Evolutionary conservation across 2,113 vertebrate genomes (phyloP), one percentile per base, ranked within the genome.

Genomic region (Macroglossus sobrinus): DNA sequence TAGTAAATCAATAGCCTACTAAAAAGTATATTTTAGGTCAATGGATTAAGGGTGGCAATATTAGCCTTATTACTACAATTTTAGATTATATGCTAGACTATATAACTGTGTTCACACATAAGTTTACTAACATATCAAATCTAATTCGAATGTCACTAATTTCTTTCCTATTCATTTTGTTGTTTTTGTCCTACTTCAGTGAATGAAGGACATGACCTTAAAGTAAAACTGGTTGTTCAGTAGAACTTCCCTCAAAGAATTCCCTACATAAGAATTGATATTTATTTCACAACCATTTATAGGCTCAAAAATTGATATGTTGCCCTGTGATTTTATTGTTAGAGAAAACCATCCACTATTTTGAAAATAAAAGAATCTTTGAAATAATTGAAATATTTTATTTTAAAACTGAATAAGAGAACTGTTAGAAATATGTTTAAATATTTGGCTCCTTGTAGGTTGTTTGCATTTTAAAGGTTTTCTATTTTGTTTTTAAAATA

Each of bases 301-400:
- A 98, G 97, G 30, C 69, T 98, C 71, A 96, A 98, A 97, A 98
- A 97, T 97, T 98, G 97, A 69, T 98, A 96, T 91, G 97, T 97
- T 92, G 16, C 86, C 97, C 91, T 97, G 92, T 95, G 85, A 95
- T 97, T 98, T 98, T 98, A 98, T 97, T 98, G 96, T 94, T 95
- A 91, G 95, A 98, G 97, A 97, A 98, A 98, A 97, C 68, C 91
- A 97, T 97, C 95, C 98, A 98, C 98, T 98, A 84, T 98, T 97
- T 97, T 97, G 98, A 98, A 97, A 97, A 97, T 96, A 81, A 98
- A 98, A 97, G 53, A 64, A 94, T 78, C 40, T 85, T 50, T 50
- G 47, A 50, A 50, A 50, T 50, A 50, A 50, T 50, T 16, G 50
- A 50, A 50, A 59, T 22, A 43, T 88, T 97, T 96, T 38, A 88